These are phyloP conservation scores for Orestias chungarensis DNA, from an alignment of 2,797 vertebrate species.

Conservation along the genomic window DNA sequence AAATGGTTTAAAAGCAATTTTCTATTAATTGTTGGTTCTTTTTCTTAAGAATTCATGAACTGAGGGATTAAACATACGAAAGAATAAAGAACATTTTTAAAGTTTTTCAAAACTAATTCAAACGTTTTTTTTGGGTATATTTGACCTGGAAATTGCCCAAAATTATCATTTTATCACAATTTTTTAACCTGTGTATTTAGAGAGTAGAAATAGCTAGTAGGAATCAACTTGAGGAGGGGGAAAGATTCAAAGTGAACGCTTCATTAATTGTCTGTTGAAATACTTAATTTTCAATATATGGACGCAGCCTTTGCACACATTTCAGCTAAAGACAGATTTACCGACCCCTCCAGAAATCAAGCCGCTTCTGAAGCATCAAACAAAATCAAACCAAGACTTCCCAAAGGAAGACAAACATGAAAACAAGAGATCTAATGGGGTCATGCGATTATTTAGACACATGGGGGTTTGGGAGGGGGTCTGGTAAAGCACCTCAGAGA, in stretches of 20 bases:
- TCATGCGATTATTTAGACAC: conserved; percentile 27
- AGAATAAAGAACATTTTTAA: no score
- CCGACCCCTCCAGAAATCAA: neutral
- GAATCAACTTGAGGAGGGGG: neutral
- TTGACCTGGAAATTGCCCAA: neutral
- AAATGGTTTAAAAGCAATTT: neutral
- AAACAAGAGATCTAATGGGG: conserved; percentile 4
- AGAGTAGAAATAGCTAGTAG: neutral
- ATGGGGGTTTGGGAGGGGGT: neutral
- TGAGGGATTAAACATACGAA: no score
- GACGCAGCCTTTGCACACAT: neutral
- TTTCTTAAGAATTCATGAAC: neutral
- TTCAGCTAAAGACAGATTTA: neutral
- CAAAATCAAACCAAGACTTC: neutral
- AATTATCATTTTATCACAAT: neutral
- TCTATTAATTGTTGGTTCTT: neutral
- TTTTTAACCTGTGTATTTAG: neutral
- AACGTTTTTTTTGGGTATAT: neutral
- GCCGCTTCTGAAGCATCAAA: neutral
- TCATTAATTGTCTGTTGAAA: neutral
- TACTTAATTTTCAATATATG: neutral
- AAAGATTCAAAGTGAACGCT: neutral
- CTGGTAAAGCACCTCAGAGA: conserved; percentile 14
- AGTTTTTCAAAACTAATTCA: neutral
- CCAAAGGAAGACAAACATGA: neutral